These are phyloP conservation scores for Muraenolepis orangiensis DNA, from an alignment of 2,797 vertebrate species.

Conservation along the genomic window DNA sequence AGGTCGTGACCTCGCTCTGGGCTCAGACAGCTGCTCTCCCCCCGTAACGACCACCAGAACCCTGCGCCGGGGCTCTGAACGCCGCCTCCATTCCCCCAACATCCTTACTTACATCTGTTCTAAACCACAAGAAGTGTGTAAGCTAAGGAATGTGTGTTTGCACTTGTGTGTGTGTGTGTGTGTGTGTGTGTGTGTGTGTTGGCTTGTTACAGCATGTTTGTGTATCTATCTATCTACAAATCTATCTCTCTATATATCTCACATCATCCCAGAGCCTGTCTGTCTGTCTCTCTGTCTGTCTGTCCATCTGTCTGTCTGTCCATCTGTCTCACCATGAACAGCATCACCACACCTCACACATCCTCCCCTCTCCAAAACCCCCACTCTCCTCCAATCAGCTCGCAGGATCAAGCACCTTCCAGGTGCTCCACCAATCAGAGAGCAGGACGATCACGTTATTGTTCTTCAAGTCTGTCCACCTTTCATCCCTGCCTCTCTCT, in stretches of 20 bases:
- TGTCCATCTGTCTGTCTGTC: not conserved
- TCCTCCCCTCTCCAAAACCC: no score
- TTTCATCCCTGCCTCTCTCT: not conserved
- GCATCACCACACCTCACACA: not conserved
- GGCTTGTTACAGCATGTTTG: not conserved
- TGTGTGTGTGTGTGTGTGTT: constrained; percentile 9
- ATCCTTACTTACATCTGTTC: not conserved
- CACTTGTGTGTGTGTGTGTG: constrained; percentile 4
- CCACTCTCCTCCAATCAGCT: not conserved
- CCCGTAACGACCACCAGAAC: not conserved
- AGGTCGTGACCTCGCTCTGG: not conserved
- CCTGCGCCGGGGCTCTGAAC: not conserved
- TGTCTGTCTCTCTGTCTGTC: not conserved
- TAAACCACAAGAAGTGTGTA: not conserved
- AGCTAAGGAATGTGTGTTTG: not conserved
- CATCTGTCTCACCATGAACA: not conserved
- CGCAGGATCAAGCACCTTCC: not conserved
- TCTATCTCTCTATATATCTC: no score
- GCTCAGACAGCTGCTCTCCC: not conserved
- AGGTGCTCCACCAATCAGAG: not conserved
- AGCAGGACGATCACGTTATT: not conserved
- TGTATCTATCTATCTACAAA: not conserved
- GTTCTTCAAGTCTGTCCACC: not conserved
- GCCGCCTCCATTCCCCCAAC: not conserved
- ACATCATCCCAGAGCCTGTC: not conserved